Conservation (phyloP, 1,140 invertebrate genomes). For the Polypedilum pembai region DNA sequence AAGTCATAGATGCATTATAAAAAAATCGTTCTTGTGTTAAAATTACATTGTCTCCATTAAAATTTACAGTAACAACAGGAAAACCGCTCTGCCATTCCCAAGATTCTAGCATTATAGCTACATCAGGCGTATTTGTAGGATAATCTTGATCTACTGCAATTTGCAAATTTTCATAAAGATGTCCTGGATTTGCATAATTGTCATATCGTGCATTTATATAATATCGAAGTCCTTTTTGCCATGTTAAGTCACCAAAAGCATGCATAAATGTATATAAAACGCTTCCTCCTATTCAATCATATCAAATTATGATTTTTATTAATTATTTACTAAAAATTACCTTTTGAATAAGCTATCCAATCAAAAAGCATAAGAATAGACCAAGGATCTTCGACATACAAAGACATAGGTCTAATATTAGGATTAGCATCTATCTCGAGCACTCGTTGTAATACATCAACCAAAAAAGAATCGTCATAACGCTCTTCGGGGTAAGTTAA, state of each 20-base stretch:
- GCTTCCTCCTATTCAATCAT: slow-evolving; percentile 45
- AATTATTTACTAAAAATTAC: slow-evolving; percentile 32
- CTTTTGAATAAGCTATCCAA: slow-evolving; percentile 56
- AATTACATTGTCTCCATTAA: neutral
- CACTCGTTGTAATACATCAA: slow-evolving; percentile 51
- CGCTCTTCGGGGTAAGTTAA: slow-evolving; percentile 32
- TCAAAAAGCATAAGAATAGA: slow-evolving; percentile 65
- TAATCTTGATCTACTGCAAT: slow-evolving; percentile 39
- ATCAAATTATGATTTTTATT: slow-evolving; percentile 4
- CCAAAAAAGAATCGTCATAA: slow-evolving; percentile 57
- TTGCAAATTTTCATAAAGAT: slow-evolving; percentile 49
- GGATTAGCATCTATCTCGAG: slow-evolving; percentile 57
- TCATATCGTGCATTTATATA: neutral
- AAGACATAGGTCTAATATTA: slow-evolving; percentile 66
- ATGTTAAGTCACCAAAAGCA: slow-evolving; percentile 59
- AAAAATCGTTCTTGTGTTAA: neutral
- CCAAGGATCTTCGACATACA: slow-evolving; percentile 56
- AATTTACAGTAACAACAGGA: neutral
- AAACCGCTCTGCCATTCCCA: neutral
- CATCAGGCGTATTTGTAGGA: slow-evolving; percentile 30
- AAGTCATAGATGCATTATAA: neutral
- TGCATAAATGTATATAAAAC: slow-evolving; percentile 91
- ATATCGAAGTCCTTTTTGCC: neutral
- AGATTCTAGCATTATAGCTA: slow-evolving; percentile 43
- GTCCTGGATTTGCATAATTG: slow-evolving; percentile 34